A percentile compares a stretch with the other conserved stretches of the same genome.
Evolutionary conservation across 2,797 vertebrate species (phyloP).

Genomic region (Hippocampus kuda): DNA sequence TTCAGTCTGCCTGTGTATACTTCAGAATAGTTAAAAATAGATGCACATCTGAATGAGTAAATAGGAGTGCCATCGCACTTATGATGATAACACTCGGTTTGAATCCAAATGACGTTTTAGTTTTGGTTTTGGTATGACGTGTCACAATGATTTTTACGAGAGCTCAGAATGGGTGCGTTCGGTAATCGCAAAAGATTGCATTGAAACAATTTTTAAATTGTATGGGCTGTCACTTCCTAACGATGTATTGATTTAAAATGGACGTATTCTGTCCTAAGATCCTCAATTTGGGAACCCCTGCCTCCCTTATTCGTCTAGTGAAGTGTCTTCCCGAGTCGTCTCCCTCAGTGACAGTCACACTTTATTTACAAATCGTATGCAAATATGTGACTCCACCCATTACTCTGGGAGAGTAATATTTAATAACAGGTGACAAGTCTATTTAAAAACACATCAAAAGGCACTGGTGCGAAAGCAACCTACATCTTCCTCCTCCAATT

Average conservation of each 20-base stretch:
- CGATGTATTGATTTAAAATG: neutral
- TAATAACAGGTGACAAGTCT: neutral
- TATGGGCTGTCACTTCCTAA: neutral
- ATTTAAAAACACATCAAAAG: slow-evolving; percentile 1
- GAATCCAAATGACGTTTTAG: slow-evolving; percentile 36
- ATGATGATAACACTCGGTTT: slow-evolving; percentile 56
- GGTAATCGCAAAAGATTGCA: neutral
- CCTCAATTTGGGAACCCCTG: neutral
- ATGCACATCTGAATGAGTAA: slow-evolving; percentile 41
- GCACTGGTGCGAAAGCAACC: slow-evolving; percentile 27
- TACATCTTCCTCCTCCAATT: slow-evolving; percentile 22
- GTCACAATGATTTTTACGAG: neutral
- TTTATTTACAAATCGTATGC: neutral
- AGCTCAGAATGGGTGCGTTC: neutral
- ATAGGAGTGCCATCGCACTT: slow-evolving; percentile 34
- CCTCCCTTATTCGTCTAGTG: neutral
- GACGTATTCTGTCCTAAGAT: neutral
- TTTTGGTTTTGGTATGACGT: neutral
- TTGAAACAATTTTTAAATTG: neutral
- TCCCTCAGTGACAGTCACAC: neutral
- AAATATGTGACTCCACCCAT: neutral
- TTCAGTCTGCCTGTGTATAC: slow-evolving; percentile 47
- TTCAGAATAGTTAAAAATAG: slow-evolving; percentile 68
- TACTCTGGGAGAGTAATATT: neutral
- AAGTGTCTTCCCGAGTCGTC: neutral